These are phyloP conservation scores for Neomonachus schauinslandi DNA, from an alignment of 2,113 vertebrate species.

Conservation along the genomic window DNA sequence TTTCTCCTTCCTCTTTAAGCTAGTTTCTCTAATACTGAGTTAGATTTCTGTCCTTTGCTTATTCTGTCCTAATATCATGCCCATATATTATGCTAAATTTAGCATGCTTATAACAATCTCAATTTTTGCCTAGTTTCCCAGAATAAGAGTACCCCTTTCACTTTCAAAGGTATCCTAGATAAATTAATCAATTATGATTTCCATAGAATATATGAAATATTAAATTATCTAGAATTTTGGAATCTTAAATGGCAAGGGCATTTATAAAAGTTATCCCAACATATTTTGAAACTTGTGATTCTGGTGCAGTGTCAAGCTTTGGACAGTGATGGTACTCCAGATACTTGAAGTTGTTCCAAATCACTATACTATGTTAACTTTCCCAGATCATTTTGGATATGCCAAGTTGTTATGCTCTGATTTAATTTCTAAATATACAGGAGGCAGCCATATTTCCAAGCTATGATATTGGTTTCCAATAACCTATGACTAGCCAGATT, in stretches of 20 bases:
- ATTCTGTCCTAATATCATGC: background rate
- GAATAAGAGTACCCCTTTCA: background rate
- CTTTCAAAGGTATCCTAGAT: background rate
- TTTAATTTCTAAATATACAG: slow-evolving; percentile 73
- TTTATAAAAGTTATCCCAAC: slow-evolving; percentile 40
- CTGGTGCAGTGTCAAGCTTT: slow-evolving; percentile 41
- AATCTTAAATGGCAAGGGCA: background rate
- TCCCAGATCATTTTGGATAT: slow-evolving; percentile 60
- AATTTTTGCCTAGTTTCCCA: background rate
- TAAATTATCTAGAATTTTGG: background rate
- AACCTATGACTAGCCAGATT: slow-evolving; percentile 66
- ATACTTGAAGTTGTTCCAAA: slow-evolving; percentile 66
- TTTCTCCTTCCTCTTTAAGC: background rate
- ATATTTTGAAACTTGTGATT: slow-evolving; percentile 54
- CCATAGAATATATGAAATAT: background rate
- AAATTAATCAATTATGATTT: background rate
- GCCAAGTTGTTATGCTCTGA: slow-evolving; percentile 69
- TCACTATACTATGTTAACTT: slow-evolving; percentile 51
- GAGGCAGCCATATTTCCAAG: slow-evolving; percentile 51
- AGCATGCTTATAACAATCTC: background rate
- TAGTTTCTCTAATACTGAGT: background rate
- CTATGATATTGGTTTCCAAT: slow-evolving; percentile 59
- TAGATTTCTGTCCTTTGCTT: background rate
- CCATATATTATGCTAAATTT: background rate
- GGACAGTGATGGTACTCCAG: slow-evolving; percentile 39